phyloP scores from a whole-genome alignment of 1,140 invertebrate species.

The Drosophila tristis region DNA sequence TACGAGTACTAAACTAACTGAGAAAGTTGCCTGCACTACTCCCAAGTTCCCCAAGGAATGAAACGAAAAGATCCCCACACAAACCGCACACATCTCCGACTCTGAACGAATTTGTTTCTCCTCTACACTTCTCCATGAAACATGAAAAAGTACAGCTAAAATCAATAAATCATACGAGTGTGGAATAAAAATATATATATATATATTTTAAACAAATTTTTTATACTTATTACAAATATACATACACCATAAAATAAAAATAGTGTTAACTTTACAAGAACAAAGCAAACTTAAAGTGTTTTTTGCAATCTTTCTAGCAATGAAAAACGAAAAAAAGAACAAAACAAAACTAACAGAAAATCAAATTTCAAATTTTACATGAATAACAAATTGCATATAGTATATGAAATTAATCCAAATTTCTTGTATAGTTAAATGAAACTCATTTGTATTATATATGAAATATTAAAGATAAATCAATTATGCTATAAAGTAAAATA shows the following conservation, averaged over 20 bases:
- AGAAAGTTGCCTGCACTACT: constrained; percentile 66
- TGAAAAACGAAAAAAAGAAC: constrained; percentile 34
- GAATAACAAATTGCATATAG: constrained; percentile 38
- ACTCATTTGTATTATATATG: constrained; percentile 78
- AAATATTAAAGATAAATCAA: constrained; percentile 52
- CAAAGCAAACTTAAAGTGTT: constrained; percentile 55
- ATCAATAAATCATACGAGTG: constrained; percentile 53
- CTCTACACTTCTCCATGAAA: constrained; percentile 24
- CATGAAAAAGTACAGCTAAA: constrained; percentile 34
- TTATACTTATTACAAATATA: constrained; percentile 79
- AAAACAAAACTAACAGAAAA: constrained; percentile 40
- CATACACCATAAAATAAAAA: constrained; percentile 52
- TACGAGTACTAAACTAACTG: constrained; percentile 71
- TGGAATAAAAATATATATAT: constrained; percentile 46
- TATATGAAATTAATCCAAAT: constrained; percentile 65
- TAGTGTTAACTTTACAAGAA: constrained; percentile 70
- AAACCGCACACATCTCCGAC: constrained; percentile 34
- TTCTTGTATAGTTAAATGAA: constrained; percentile 76
- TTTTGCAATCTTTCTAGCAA: constrained; percentile 64
- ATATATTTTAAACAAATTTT: constrained; percentile 79
- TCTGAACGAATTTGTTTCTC: constrained; percentile 66
- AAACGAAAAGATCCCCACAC: constrained; percentile 12
- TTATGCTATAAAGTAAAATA: constrained; percentile 27
- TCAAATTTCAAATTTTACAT: constrained; percentile 63
- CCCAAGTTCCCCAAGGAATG: constrained; percentile 9